Percentiles rank a stretch among this genome's conserved stretches.
These are phyloP conservation scores for Nephrotoma appendiculata DNA, from an alignment of 2,888 invertebrate species.

Conservation along the genomic window DNA sequence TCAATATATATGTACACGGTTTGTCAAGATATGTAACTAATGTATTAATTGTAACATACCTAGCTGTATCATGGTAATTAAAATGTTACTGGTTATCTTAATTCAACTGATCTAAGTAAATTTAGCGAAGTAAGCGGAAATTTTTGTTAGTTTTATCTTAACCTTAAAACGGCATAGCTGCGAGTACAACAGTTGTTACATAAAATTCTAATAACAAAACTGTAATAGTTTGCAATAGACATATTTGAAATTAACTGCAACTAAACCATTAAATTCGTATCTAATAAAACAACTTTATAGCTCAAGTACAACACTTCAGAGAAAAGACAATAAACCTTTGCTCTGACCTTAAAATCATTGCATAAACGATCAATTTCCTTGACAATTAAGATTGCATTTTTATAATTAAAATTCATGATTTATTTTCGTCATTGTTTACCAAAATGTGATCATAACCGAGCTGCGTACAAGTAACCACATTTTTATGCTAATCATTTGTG, in stretches of 20 bases:
- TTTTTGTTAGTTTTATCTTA: no score
- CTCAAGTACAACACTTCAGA: not conserved
- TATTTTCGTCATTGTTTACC: not conserved
- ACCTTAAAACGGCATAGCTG: no score
- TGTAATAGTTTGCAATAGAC: no score
- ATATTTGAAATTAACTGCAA: no score
- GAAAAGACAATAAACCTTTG: not conserved
- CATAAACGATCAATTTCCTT: not conserved
- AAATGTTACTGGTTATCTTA: no score
- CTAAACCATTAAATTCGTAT: no score
- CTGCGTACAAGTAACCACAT: not conserved
- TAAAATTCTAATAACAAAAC: no score
- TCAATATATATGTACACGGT: not conserved
- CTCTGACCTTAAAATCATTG: not conserved
- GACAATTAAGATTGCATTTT: not conserved
- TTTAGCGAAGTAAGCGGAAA: no score
- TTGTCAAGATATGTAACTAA: not conserved
- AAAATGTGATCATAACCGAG: not conserved
- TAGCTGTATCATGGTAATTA: not conserved
- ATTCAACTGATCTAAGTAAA: no score
- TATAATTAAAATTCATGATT: not conserved
- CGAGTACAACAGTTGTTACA: no score
- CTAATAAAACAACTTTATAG: not conserved
- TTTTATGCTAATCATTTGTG: not conserved
- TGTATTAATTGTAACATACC: not conserved